Base-by-base conservation (phyloP, 2,797 vertebrate genomes). In the Poeciliopsis gracilis region DNA sequence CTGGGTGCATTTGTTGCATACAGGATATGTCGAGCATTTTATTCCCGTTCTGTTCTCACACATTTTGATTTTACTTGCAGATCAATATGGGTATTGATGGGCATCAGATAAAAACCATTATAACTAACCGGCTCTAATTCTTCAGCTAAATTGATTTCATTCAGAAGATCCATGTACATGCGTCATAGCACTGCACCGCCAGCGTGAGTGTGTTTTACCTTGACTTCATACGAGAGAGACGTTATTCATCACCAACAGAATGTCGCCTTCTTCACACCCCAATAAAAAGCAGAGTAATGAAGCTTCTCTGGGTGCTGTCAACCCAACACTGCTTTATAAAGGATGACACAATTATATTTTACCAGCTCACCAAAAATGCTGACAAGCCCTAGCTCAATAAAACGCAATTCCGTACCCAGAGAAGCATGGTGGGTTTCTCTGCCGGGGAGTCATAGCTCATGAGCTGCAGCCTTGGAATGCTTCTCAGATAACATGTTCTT, bases 331-430 rank as follows among this genome's bases (percentile, higher is more conserved):
- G 93, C 94, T 95, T 94, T 91, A 94, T 95, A 96, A 96, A 96
- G 95, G 92, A 96, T 96, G 95, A 95, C 93, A 96, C 95, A 95
- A 95, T 96, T 95, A 95, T 95, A 94, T 94, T 95, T 95, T 94
- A 96, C 94, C 93, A 95, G 94, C 94, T 95, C 90, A 84, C 91
- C 93, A 95, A 95, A 95, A 95, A 95, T 86, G 95, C 95, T 96
- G 95, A 96, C 95, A 94, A 93, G 92, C 90, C 86, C 78, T 79
- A 91, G 93, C 94, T 95, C 95, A 94, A 95, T 95, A 95, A 95
- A 95, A 90, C 73, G 85, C 95, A 94, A 95, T 94, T 95, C 92
- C 91, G 87, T 88, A 89, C 81, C 38, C 78, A 84, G 86, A 91
- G 87, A 77, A 85, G 87, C 81, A 79, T 77, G 83, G 88, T 82